Evolutionary conservation across 1,140 invertebrate species (phyloP), one percentile per base, ranked within the genome.

Genomic region (Aphaenogaster floridana): DNA sequence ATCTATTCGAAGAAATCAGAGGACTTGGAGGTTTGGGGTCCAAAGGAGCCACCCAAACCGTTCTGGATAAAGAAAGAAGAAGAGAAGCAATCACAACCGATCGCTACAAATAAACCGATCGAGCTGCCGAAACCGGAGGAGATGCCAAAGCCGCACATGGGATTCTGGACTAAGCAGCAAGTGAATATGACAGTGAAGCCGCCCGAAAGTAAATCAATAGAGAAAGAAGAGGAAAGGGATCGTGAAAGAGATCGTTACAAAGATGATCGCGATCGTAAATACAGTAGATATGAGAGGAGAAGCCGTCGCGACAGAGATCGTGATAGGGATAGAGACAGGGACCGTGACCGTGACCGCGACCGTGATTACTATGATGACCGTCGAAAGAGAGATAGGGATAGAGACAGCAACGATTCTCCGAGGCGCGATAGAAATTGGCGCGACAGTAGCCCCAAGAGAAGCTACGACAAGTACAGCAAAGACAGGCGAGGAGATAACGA

Each of bases 41-140:
- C 94, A 0, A 95, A 95, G 34, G 95, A 95, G 52, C 94, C 95
- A 0, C 94, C 95, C 0, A 96, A 96, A 74, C 74, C 94, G 0
- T 95, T 95, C 52, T 95, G 95, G 95, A 93, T 95, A 36, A 95
- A 95, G 54, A 95, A 95, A 64, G 95, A 95, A 11, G 94, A 95
- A 2, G 95, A 95, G 0, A 94, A 94, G 6, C 80, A 81, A 52
- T 57, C 83, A 4, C 91, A 93, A 52, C 52, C 77, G 2, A 74
- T 76, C 1, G 15, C 80, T n/a, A 48, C 86, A 0, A 86, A 61
- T 39, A 91, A 93, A 78, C 87, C 92, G 0, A 89, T 91, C 7
- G 94, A 94, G 21, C 3, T 94, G 42, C 92, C 93, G 0, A 95
- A 95, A 80, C 93, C 93, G 0, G 95, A 95, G n/a, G 95, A 95